phyloP scores from a whole-genome alignment of 2,888 invertebrate species.

The Hyalella azteca region DNA sequence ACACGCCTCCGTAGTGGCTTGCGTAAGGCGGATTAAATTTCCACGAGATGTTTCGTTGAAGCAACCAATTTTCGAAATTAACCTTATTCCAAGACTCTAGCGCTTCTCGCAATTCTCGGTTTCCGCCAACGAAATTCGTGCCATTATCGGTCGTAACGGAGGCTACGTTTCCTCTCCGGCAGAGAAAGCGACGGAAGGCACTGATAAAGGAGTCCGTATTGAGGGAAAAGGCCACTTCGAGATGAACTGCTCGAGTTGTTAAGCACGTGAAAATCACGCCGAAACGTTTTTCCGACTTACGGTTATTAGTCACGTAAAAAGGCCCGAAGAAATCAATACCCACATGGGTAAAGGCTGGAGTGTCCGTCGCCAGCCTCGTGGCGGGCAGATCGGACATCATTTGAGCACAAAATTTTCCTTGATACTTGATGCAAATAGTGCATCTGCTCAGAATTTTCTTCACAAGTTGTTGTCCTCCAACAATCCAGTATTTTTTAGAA shows the following conservation, averaged over 20 bases:
- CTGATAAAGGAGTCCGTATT: slow-evolving; percentile 10
- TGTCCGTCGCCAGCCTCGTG: not conserved
- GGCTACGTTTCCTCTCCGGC: not conserved
- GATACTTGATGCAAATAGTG: not conserved
- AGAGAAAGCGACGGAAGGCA: not conserved
- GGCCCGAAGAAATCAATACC: slow-evolving; percentile 34
- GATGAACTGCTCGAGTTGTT: not conserved
- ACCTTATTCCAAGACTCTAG: slow-evolving; percentile 4
- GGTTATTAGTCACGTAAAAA: not conserved
- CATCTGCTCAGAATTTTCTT: not conserved
- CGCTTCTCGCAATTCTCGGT: not conserved
- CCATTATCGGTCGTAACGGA: slow-evolving; percentile 27
- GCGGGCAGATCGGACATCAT: not conserved
- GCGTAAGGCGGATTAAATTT: slow-evolving; percentile 23
- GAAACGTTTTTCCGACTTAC: slow-evolving; percentile 5
- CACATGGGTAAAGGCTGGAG: not conserved
- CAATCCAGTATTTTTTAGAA: not conserved
- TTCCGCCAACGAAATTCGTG: slow-evolving; percentile 21
- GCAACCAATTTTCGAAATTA: not conserved
- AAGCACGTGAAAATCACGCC: slow-evolving; percentile 8
- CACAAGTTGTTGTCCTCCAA: not conserved
- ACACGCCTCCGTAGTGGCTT: slow-evolving; percentile 8
- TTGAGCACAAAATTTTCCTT: not conserved
- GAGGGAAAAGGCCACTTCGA: slow-evolving; percentile 9
- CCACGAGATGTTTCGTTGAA: not conserved